Percentiles rank a stretch among this genome's conserved stretches.
These are phyloP conservation scores for Acleris cristana DNA, from an alignment of 2,888 invertebrate genomes.

Conservation along the genomic window DNA sequence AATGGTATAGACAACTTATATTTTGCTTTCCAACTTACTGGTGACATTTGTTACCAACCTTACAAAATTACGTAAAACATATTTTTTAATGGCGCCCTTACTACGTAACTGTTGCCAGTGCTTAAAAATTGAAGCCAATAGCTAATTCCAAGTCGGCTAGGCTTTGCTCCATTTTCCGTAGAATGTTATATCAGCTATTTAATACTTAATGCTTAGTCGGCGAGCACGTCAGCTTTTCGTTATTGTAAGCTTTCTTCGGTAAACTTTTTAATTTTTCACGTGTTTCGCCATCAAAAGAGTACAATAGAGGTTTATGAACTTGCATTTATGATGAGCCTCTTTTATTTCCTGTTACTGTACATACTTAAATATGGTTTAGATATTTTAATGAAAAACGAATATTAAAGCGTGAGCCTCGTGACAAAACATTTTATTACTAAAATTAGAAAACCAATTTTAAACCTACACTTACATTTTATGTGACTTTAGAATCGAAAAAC, in stretches of 20 bases:
- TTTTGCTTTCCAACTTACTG: too few relatives aligned
- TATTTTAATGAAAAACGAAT: too few relatives aligned
- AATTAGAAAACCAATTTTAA: too few relatives aligned
- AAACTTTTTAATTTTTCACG: constrained; percentile 34
- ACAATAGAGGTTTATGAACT: constrained; percentile 24
- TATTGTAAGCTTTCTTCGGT: constrained; percentile 33
- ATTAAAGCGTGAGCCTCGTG: too few relatives aligned
- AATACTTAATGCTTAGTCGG: constrained; percentile 26
- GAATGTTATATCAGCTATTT: constrained; percentile 28
- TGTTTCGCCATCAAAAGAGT: constrained; percentile 27
- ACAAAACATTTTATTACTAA: too few relatives aligned
- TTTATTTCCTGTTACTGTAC: not conserved
- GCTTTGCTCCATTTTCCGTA: constrained; percentile 21
- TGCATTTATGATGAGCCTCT: constrained; percentile 21
- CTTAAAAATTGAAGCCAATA: constrained; percentile 22
- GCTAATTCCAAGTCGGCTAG: constrained; percentile 24
- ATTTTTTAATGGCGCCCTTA: constrained; percentile 3
- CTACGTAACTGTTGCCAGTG: not conserved
- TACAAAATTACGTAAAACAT: not conserved
- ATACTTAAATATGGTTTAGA: too few relatives aligned
- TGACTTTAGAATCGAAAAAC: too few relatives aligned
- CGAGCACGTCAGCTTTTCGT: constrained; percentile 26
- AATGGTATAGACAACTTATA: too few relatives aligned
- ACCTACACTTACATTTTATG: too few relatives aligned
- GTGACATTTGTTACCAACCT: too few relatives aligned